Conservation (phyloP, 2,888 invertebrate genomes). For the Pterostichus madidus region DNA sequence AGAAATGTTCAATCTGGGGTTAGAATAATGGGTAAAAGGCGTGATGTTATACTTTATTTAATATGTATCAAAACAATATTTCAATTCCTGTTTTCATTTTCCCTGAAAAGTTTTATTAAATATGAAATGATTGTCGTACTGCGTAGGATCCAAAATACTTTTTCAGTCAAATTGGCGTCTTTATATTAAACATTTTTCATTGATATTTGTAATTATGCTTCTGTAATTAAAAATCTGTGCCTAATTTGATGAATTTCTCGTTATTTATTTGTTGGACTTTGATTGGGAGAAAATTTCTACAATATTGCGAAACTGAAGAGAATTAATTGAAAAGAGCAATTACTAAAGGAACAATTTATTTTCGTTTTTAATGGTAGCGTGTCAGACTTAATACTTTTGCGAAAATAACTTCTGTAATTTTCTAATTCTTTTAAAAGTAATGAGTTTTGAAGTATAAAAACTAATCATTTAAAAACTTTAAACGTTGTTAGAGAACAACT, state of each 20-base stretch:
- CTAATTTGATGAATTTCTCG: conserved; percentile 14
- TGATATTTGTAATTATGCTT: neutral
- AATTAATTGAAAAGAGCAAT: conserved; percentile 49
- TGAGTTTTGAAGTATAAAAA: conserved; percentile 29
- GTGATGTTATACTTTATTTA: too few relatives aligned
- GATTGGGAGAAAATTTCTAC: conserved; percentile 16
- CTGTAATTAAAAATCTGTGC: conserved; percentile 19
- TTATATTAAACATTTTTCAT: neutral
- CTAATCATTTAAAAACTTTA: conserved; percentile 12
- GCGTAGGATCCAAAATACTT: too few relatives aligned
- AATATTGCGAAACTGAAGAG: conserved; percentile 5
- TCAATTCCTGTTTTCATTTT: too few relatives aligned
- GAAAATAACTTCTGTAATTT: conserved; percentile 25
- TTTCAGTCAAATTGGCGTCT: too few relatives aligned
- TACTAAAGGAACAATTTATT: conserved; percentile 43
- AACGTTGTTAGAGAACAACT: too few relatives aligned
- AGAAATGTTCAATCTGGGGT: too few relatives aligned
- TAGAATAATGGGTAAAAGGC: too few relatives aligned
- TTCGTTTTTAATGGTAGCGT: conserved; percentile 28
- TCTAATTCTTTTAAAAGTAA: conserved; percentile 38
- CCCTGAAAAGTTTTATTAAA: too few relatives aligned
- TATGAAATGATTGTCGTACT: too few relatives aligned
- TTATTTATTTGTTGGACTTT: conserved; percentile 15
- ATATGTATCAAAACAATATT: too few relatives aligned
- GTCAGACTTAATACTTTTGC: conserved; percentile 33